phyloP scores from a whole-genome alignment of 2,113 vertebrate species.

The Xerus inauris region DNA sequence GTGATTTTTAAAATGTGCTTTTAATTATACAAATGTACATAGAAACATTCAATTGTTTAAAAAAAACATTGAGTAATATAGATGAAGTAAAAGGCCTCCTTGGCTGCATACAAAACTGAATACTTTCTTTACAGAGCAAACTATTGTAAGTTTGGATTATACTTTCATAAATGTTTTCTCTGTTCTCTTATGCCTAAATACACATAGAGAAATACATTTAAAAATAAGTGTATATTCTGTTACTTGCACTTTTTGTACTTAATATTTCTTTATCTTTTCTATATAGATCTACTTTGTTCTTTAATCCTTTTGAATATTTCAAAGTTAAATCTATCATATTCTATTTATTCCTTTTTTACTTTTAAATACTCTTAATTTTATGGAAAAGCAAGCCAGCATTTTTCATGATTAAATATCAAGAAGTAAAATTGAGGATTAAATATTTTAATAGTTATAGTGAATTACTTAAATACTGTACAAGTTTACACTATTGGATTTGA shows the following conservation, averaged over 20 bases:
- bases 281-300: background rate
- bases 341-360: background rate
- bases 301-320: background rate
- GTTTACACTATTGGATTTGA: background rate
- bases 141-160: background rate
- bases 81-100: background rate
- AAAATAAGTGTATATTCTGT: background rate
- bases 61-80: background rate
- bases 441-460: background rate
- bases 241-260: background rate
- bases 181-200: background rate
- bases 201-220: background rate
- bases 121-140: too few relatives aligned
- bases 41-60: background rate
- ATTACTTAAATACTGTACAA: background rate
- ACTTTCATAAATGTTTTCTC: background rate
- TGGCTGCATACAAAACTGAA: background rate
- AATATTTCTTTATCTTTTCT: background rate
- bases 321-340: background rate
- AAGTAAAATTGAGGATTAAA: background rate
- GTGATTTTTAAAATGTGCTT: background rate
- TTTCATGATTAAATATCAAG: constrained; percentile 10
- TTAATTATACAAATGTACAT: background rate
- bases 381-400: background rate
- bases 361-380: background rate